Base-by-base conservation (phyloP, 2,888 invertebrate genomes). In the Limnephilus lunatus region DNA sequence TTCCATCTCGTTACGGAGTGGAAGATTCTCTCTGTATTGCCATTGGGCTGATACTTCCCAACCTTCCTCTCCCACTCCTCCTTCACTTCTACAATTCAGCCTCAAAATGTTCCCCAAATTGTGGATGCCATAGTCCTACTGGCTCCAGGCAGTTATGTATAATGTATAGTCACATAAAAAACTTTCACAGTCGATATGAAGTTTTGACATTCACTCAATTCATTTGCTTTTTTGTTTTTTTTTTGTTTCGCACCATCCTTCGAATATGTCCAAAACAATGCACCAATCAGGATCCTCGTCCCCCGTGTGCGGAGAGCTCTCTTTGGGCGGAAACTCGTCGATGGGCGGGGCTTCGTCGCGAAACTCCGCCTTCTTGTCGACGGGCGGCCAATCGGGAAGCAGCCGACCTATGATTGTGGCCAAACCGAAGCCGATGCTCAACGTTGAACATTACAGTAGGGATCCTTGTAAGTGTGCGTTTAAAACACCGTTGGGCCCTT, bases 341-440 rank as follows among this genome's bases (percentile, higher is more conserved):
- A 68, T 81, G 39, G 90, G 83, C 80, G 91, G 88, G 48, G 44
- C 89, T 48, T 92, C 91, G 15, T 91, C 92, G 30, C 89, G 92
- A 25, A 93, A 93, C 83, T 92, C 92, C 35, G 91, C 93, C 35
- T 86, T 93, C 39, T 53, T 93, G 85, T 87, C 91, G n/a, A 32
- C 92, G 53, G 82, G 90, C 30, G 89, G 85, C 31, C 92, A 90
- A 32, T 91, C 90, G 53, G 32, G 90, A 39, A 88, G 31, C 81
- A 80, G 90, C 48, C 90, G 91, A 39, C 82, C 88, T 83, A 83
- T 90, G 53, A 68, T 90, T 14, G 82, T 81, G 14, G 95, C 96
- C 94, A 97, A 96, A 95, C 96, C 97, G 94, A 97, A 97, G 95
- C 97, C 97, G 93, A 97, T 92, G 14, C 35, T 93, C 53, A 89